A percentile compares a stretch with the other conserved stretches of the same genome.
Evolutionary conservation across 2,888 invertebrate species (phyloP).

Genomic region (Ectemnius cavifrons): DNA sequence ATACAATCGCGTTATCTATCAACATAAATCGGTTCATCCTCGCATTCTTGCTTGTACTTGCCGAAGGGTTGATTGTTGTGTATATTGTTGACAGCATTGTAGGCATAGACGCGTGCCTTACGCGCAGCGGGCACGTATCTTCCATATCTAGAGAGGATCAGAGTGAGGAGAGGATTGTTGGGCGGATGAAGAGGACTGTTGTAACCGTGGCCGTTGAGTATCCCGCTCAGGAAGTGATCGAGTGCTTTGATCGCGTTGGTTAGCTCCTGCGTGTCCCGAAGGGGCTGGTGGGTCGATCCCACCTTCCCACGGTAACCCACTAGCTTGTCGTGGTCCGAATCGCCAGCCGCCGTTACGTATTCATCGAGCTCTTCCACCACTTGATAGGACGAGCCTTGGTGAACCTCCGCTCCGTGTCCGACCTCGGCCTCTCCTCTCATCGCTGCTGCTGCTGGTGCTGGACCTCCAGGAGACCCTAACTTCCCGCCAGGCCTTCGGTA

Average conservation of each 20-base stretch:
- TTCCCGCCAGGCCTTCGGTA: background rate
- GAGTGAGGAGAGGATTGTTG: conserved; percentile 81
- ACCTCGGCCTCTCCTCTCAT: conserved; percentile 8
- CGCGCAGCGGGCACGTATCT: conserved; percentile 79
- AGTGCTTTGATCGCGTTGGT: conserved; percentile 58
- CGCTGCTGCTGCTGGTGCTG: background rate
- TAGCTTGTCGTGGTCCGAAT: conserved; percentile 35
- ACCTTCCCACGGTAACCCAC: conserved; percentile 42
- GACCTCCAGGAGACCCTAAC: background rate
- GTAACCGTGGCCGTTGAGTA: conserved; percentile 72
- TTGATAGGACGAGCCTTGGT: conserved; percentile 43
- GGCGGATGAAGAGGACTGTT: conserved; percentile 81
- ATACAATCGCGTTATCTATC: conserved; percentile 22
- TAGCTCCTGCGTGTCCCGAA: conserved; percentile 53
- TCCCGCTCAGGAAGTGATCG: conserved; percentile 63
- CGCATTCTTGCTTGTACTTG: conserved; percentile 79
- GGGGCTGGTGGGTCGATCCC: conserved; percentile 32
- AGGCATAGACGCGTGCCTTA: conserved; percentile 78
- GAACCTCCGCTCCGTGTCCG: conserved; percentile 27
- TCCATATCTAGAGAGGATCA: conserved; percentile 83
- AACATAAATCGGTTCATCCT: conserved; percentile 48
- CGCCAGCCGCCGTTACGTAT: conserved; percentile 27
- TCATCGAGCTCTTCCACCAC: conserved; percentile 42
- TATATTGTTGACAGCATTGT: conserved; percentile 83
- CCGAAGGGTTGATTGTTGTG: conserved; percentile 84